Evolutionary conservation across 2,797 vertebrate species (phyloP).

Genomic region (Pipistrellus pygmaeus): DNA sequence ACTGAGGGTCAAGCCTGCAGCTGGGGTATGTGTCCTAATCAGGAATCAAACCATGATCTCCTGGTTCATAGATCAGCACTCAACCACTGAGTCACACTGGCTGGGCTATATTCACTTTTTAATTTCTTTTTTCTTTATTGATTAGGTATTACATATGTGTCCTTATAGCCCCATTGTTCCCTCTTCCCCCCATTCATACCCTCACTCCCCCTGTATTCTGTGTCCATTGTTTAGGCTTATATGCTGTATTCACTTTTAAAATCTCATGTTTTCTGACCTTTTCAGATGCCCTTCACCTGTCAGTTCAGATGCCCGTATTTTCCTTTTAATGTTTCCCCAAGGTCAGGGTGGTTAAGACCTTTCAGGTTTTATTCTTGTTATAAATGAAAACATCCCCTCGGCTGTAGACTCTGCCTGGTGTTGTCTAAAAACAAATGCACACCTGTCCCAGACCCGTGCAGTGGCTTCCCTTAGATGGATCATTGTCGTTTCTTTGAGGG

Average conservation of each 20-base stretch:
- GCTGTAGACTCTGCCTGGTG: background rate
- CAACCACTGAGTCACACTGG: no score
- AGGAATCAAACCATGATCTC: no score
- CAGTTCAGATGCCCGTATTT: background rate
- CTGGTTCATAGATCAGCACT: no score
- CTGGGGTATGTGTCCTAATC: no score
- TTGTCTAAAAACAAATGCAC: slow-evolving; percentile 50
- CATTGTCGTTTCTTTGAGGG: background rate
- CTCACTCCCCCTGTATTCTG: no score
- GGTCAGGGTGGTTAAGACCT: background rate
- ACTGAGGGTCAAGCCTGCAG: no score
- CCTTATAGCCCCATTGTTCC: no score
- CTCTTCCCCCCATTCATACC: no score
- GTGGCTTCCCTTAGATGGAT: background rate
- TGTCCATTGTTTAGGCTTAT: no score
- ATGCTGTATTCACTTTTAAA: background rate
- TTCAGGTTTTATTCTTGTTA: slow-evolving; percentile 12
- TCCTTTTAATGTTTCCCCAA: background rate
- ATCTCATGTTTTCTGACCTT: background rate
- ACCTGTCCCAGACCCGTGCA: background rate
- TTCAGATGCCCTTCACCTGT: background rate
- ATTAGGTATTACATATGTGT: no score
- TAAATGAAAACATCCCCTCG: background rate
- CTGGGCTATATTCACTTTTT: background rate
- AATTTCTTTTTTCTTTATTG: no score